These are phyloP conservation scores for Ormia ochracea DNA, from an alignment of 2,888 invertebrate genomes.

Conservation along the genomic window DNA sequence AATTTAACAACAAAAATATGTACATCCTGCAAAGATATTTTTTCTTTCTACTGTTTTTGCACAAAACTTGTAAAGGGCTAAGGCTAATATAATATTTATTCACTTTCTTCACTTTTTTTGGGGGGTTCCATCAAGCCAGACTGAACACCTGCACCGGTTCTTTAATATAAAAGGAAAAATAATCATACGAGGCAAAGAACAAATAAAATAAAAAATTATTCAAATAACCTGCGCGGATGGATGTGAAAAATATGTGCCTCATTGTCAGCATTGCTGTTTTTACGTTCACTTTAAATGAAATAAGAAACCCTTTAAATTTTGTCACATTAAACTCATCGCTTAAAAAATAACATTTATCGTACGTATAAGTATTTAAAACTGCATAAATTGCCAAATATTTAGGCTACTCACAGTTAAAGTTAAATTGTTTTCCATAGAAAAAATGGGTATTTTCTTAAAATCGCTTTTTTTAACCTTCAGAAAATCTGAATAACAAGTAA, in stretches of 20 bases:
- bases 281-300: constrained; percentile 5
- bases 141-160: constrained; percentile 36
- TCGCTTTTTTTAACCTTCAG: too few relatives aligned
- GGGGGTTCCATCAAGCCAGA: constrained; percentile 10
- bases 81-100: too few relatives aligned
- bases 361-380: background rate
- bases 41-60: too few relatives aligned
- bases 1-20: too few relatives aligned
- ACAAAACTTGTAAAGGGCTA: too few relatives aligned
- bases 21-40: too few relatives aligned
- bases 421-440: too few relatives aligned
- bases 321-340: background rate
- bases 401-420: background rate
- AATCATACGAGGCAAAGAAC: background rate
- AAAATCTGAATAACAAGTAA: too few relatives aligned
- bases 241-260: constrained; percentile 1
- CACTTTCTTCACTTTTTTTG: too few relatives aligned
- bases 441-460: too few relatives aligned
- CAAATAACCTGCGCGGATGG: background rate
- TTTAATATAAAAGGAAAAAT: background rate
- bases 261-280: constrained; percentile 17
- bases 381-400: background rate
- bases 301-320: constrained; percentile 37
- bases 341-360: background rate
- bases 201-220: background rate